Evolutionary conservation across 1,140 invertebrate species (phyloP).

Genomic region (Trachymyrmex septentrionalis): DNA sequence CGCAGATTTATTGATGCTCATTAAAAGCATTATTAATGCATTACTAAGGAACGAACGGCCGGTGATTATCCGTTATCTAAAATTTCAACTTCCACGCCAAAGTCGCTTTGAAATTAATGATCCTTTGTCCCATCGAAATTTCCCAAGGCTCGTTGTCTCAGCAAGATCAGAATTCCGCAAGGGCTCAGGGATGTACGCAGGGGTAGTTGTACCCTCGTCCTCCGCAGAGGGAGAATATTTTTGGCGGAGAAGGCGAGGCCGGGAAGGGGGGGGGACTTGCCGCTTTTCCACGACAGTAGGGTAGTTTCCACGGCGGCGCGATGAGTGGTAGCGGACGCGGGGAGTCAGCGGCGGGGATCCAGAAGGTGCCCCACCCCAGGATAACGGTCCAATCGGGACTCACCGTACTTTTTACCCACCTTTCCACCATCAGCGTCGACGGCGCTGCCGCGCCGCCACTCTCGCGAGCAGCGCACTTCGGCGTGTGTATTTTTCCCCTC

Average conservation of each 20-base stretch:
- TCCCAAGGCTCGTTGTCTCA: slow-evolving; percentile 60
- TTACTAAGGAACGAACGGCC: background rate
- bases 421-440: slow-evolving; percentile 72
- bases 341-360: slow-evolving; percentile 68
- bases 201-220: slow-evolving; percentile 31
- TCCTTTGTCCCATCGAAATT: slow-evolving; percentile 66
- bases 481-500: slow-evolving; percentile 85
- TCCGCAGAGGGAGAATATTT: slow-evolving; percentile 64
- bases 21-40: slow-evolving; percentile 4
- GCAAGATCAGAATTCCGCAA: slow-evolving; percentile 68
- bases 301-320: slow-evolving; percentile 65
- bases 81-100: slow-evolving; percentile 35
- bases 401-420: slow-evolving; percentile 82
- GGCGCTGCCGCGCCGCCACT: slow-evolving; percentile 68
- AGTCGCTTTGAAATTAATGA: slow-evolving; percentile 46
- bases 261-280: background rate
- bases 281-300: slow-evolving; percentile 53
- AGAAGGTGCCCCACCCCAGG: slow-evolving; percentile 80
- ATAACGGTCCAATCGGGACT: slow-evolving; percentile 81
- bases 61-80: background rate
- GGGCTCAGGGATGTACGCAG: slow-evolving; percentile 50
- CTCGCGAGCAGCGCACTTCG: slow-evolving; percentile 79
- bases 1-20: background rate
- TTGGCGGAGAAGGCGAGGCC: slow-evolving; percentile 35
- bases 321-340: slow-evolving; percentile 45